Base-by-base conservation (phyloP, 2,113 vertebrate genomes). In the Cichladusa arquata region DNA sequence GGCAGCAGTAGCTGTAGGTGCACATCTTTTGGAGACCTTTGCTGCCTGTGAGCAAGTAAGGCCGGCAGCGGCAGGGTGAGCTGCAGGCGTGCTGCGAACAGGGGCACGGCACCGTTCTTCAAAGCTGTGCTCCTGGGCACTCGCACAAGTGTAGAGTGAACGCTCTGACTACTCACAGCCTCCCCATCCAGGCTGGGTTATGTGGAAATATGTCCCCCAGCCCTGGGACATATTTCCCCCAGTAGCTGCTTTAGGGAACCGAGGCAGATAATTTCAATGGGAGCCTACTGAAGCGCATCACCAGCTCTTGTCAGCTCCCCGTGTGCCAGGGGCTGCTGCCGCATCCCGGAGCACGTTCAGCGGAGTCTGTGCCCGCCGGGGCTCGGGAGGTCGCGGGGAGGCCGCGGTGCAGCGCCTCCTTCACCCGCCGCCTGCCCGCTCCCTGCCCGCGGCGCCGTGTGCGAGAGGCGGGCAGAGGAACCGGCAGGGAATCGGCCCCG, bases 291-390 rank as follows among this genome's bases (percentile, higher is more conserved):
- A 14, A 62, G 38, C 19, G 19, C 28, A 19, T 23, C 42, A 4
- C 19, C 14, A 14, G 19, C 40, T 76, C 58, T 24, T 58, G 71
- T 17, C 71, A 40, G 72, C 40, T 50, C 8, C 18, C 16, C 19
- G 3, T 2, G n/a, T 13, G 62, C 42, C 93, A 24, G 61, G 62
- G 23, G 38, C 18, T 20, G 57, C 34, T 45, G 61, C 77, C 16
- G 77, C 77, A 6, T 5, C 22, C 67, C 29, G 3, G 3, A 25
- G 38, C 18, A 1, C 4, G 1, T 9, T 23, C 3, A 1, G 29
- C 0, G 2, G 62, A 28, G 29, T 34, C 23, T 2, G 58, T 40
- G 40, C 66, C 36, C 26, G 73, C 72, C 23, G 72, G 72, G 77
- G 31, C 19, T 12, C 28, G n/a, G 36, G 22, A 50, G 60, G 48